phyloP scores from a whole-genome alignment of 1,140 invertebrate genomes.

The Scaptomyza pallida region DNA sequence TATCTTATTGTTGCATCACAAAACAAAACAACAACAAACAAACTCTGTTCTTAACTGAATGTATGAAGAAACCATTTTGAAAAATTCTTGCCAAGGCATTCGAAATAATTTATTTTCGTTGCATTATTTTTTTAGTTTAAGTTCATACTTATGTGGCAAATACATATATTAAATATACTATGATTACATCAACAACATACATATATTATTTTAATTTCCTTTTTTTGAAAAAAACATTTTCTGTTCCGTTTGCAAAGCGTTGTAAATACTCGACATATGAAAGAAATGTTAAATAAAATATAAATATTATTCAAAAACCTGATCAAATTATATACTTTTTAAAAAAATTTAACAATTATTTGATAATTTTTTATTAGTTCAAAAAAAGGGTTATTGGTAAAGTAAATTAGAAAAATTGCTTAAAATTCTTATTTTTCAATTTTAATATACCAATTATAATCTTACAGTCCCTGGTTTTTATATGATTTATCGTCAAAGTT shows the following conservation, averaged over 20 bases:
- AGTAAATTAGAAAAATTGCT: too few relatives aligned
- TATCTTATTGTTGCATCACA: constrained; percentile 61
- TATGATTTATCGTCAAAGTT: too few relatives aligned
- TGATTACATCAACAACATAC: constrained; percentile 20
- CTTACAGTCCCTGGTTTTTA: too few relatives aligned
- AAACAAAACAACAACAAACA: constrained; percentile 40
- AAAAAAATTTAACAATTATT: too few relatives aligned
- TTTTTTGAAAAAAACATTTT: constrained; percentile 13
- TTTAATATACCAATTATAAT: too few relatives aligned
- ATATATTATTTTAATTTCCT: constrained; percentile 23
- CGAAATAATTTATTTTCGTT: too few relatives aligned
- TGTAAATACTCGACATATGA: constrained; percentile 43
- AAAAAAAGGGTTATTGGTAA: too few relatives aligned
- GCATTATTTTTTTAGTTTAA: constrained; percentile 29
- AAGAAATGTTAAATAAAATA: constrained; percentile 45
- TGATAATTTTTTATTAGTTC: too few relatives aligned
- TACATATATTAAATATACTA: constrained; percentile 39
- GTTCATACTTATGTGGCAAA: constrained; percentile 35
- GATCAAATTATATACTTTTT: too few relatives aligned
- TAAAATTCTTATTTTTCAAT: too few relatives aligned
- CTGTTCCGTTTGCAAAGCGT: constrained; percentile 36
- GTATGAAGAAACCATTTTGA: constrained; percentile 27
- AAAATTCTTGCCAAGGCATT: constrained; percentile 46
- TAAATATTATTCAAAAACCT: constrained; percentile 1
- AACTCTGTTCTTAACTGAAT: constrained; percentile 9